Evolutionary conservation across 2,113 vertebrate species (phyloP), one percentile per base, ranked within the genome.

Genomic region (Pelecanus crispus): DNA sequence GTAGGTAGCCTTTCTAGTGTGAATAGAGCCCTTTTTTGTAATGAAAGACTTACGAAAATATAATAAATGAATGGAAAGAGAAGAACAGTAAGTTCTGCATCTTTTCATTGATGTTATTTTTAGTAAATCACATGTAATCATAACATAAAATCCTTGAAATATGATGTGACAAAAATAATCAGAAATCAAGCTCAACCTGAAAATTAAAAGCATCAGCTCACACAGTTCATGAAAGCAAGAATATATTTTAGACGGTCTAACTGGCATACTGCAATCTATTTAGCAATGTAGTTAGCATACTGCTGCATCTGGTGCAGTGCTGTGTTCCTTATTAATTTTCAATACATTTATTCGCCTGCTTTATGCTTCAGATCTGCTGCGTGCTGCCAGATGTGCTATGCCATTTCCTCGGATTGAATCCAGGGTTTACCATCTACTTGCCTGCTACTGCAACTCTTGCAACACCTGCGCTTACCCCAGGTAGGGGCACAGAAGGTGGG

Each of bases 1-100:
- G 94, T 94, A 93, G 95, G 94, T 83, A 97, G 91, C 72, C 94
- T 96, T 96, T 97, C 90, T 95, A 93, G 75, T 93, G 84, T 96
- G 95, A 97, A 96, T 72, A 96, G 93, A 95, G 68, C 26, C 65
- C 44, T 55, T n/a, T 88, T 92, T 85, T 67, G 77, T 55, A 96
- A 90, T 93, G 83, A 96, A 97, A 97, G 93, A 93, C 95, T 90
- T 92, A 94, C 9, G 34, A 86, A 97, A 97, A 86, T 88, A 88
- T 96, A 97, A 91, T 77, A 95, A 97, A 59, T 86, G 81, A 94
- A 94, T 90, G 59, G 89, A 93, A 92, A 88, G 78, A 86, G 81
- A 84, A 93, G 93, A 66, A 71, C 81, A 74, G 74, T 65, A 91
- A 86, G 52, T 85, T 95, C 93, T 77, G 71, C 90, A 92, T 89